Base-by-base conservation (phyloP, 2,797 vertebrate genomes). In the Knipowitschia caucasica region DNA sequence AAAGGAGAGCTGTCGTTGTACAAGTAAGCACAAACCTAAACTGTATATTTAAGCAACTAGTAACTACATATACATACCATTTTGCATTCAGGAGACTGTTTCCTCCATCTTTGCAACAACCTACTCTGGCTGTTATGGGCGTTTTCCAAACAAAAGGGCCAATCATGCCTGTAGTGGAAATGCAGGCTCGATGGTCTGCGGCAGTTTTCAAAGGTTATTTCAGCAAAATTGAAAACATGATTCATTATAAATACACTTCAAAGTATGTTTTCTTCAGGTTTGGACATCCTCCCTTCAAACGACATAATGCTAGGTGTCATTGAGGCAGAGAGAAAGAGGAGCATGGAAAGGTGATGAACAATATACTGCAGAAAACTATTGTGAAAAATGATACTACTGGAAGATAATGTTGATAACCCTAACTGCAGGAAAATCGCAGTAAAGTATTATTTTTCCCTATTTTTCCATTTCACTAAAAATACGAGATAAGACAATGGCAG, bases 131-230 rank as follows among this genome's bases (percentile, higher is more conserved):
- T 6, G 3, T 92, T 27, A 59, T 92, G 46, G 91, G 89, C 30
- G 50, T 90, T 21, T 45, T 93, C 7, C 77, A 84, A 20, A 23
- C 77, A 4, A 60, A 59, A 27, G 89, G 88, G n/a, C 75, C 91
- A 3, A 63, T 84, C 11, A 85, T 87, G 69, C 86, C 92, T 1
- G 5, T 81, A 10, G 75, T 87, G 53, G 91, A 93, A 67, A 82
- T 92, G 73, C 92, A 92, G 74, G 85, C 81, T 1, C 84, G 89
- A 2, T 91, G 91, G 89, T 90, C 88, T 21, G 69, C 81, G 0
- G 78, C 71, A 57, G 85, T 91, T 35, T 90, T 93, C 51, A 40
- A 83, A 58, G 90, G 92, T 93, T 82, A 70, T n/a, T n/a, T n/a
- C n/a, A n/a, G n/a, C n/a, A 43, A 24, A 24, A 5, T n/a, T n/a